phyloP scores from a whole-genome alignment of 2,113 vertebrate species.

The Tragelaphus imberbis region DNA sequence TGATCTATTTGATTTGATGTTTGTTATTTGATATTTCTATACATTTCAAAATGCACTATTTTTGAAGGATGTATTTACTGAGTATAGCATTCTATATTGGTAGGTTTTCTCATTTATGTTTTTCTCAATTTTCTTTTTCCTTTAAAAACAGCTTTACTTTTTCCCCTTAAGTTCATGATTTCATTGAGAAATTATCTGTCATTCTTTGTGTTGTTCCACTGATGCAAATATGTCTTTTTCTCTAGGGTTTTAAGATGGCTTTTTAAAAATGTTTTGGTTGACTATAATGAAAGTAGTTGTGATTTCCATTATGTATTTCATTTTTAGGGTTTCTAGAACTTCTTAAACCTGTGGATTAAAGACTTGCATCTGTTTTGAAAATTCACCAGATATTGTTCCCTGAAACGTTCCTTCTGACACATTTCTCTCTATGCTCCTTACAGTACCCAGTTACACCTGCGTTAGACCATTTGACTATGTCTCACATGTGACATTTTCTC shows the following conservation, averaged over 20 bases:
- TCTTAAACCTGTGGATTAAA: not conserved
- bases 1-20: not conserved
- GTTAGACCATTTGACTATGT: not conserved
- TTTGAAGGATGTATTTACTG: not conserved
- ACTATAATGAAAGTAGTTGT: not conserved
- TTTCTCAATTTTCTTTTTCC: not conserved
- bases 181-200: not conserved
- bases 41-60: not conserved
- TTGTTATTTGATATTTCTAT: not conserved
- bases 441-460: not conserved
- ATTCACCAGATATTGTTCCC: not conserved
- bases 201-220: not conserved
- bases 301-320: not conserved
- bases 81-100: not conserved
- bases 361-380: not conserved
- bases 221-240: not conserved
- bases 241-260: not conserved
- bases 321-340: not conserved
- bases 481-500: not conserved
- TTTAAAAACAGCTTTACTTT: not conserved
- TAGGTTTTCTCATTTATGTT: not conserved
- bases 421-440: not conserved
- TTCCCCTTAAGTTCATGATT: not conserved
- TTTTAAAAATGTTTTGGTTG: not conserved
- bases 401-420: not conserved